A percentile compares a stretch with the other conserved stretches of the same genome.
Evolutionary conservation across 2,797 vertebrate genomes (phyloP).

Genomic region (Antrozous pallidus): DNA sequence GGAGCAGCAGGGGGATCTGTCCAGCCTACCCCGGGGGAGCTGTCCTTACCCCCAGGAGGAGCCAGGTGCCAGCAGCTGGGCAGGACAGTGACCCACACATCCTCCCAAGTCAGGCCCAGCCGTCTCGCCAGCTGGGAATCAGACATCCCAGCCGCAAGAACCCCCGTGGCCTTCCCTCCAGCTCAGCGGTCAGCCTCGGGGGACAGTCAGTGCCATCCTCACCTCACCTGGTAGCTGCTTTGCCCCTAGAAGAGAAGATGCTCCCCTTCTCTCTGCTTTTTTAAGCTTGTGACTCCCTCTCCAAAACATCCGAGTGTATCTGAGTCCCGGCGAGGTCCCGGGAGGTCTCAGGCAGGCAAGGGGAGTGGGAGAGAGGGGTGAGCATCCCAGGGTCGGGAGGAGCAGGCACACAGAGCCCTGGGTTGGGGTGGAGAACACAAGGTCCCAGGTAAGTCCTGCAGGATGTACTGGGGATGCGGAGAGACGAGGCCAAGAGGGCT

Average conservation of each 20-base stretch:
- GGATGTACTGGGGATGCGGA: too few relatives aligned
- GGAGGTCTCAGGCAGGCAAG: not conserved
- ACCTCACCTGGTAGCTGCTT: not conserved
- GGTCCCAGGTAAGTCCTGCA: not conserved
- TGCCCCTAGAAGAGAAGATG: not conserved
- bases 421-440: not conserved
- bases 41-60: not conserved
- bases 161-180: not conserved
- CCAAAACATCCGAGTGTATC: not conserved
- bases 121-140: not conserved
- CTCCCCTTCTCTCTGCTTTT: not conserved
- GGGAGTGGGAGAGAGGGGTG: too few relatives aligned
- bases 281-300: not conserved
- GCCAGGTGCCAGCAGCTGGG: not conserved
- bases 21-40: not conserved
- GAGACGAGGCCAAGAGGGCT: not conserved
- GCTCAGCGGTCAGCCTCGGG: not conserved
- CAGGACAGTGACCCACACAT: not conserved
- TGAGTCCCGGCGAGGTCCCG: not conserved
- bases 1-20: not conserved
- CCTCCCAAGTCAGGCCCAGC: not conserved
- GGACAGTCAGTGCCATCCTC: not conserved
- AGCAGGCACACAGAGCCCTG: not conserved
- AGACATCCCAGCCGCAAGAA: not conserved
- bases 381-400: not conserved